Conservation (phyloP, 1,140 invertebrate species). For the Sesamia nonagrioides region DNA sequence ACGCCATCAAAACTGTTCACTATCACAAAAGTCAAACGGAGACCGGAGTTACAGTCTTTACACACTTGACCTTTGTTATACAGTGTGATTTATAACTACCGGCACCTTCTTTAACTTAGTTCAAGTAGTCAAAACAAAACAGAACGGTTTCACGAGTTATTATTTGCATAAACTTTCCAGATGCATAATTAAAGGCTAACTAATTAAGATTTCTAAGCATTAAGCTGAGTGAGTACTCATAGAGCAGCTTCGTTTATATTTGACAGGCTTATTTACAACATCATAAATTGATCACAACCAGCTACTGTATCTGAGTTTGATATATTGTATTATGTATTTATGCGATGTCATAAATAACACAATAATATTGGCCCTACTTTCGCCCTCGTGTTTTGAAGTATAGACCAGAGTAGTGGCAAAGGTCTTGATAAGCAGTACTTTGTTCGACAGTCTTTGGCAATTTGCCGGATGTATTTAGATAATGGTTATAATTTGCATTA, state of each 20-base stretch:
- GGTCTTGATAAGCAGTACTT: slow-evolving; percentile 67
- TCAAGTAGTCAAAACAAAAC: slow-evolving; percentile 10
- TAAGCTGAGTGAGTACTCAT: slow-evolving; percentile 30
- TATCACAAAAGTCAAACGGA: too few species aligned
- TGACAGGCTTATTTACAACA: slow-evolving; percentile 41
- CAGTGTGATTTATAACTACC: background rate
- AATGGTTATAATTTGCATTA: slow-evolving; percentile 58
- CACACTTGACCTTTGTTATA: background rate
- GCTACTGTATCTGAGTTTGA: slow-evolving; percentile 45
- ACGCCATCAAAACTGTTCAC: slow-evolving; percentile 24
- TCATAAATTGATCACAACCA: slow-evolving; percentile 48
- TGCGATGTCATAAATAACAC: slow-evolving; percentile 57
- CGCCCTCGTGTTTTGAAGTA: slow-evolving; percentile 62
- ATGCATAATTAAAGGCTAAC: slow-evolving; percentile 26
- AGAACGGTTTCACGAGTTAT: slow-evolving; percentile 23
- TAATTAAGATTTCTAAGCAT: slow-evolving; percentile 42
- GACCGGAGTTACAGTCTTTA: too few species aligned
- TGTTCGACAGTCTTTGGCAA: slow-evolving; percentile 66
- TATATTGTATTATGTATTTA: slow-evolving; percentile 52
- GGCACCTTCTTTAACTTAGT: background rate
- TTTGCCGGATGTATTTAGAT: slow-evolving; percentile 71
- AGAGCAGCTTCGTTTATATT: slow-evolving; percentile 35
- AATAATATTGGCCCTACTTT: slow-evolving; percentile 64
- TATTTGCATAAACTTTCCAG: slow-evolving; percentile 38
- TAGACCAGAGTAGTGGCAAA: slow-evolving; percentile 64